These are phyloP conservation scores for Pituophis catenifer DNA, from an alignment of 2,113 vertebrate genomes.

Conservation along the genomic window DNA sequence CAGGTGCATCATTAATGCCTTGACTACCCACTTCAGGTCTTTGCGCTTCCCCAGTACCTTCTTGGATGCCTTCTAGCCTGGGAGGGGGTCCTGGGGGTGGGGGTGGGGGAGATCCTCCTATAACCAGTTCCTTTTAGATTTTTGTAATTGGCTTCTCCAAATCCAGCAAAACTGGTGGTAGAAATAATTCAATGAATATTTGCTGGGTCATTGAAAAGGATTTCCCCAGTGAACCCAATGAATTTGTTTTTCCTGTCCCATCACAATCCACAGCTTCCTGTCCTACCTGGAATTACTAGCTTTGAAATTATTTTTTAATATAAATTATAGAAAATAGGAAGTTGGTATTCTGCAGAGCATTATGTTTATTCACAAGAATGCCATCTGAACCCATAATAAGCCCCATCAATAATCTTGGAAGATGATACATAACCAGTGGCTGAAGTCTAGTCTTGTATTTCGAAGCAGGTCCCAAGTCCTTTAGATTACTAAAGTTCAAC, in stretches of 20 bases:
- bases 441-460: neutral
- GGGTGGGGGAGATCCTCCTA: neutral
- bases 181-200: conserved; percentile 18
- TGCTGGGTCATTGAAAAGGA: conserved; percentile 2
- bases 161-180: conserved; percentile 25
- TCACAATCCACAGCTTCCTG: neutral
- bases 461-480: neutral
- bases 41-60: neutral
- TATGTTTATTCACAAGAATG: neutral
- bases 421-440: neutral
- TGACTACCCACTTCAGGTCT: neutral
- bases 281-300: neutral
- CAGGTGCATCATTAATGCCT: neutral
- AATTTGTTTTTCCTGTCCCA: neutral
- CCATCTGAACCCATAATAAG: neutral
- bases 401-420: neutral
- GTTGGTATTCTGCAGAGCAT: neutral
- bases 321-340: neutral
- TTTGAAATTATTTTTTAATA: neutral
- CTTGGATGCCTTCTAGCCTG: neutral
- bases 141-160: conserved; percentile 22
- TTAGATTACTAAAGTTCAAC: neutral
- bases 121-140: conserved; percentile 16
- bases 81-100: neutral
- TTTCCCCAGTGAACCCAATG: neutral